Evolutionary conservation across 2,797 vertebrate species (phyloP).

Genomic region (Liparis tanakae): DNA sequence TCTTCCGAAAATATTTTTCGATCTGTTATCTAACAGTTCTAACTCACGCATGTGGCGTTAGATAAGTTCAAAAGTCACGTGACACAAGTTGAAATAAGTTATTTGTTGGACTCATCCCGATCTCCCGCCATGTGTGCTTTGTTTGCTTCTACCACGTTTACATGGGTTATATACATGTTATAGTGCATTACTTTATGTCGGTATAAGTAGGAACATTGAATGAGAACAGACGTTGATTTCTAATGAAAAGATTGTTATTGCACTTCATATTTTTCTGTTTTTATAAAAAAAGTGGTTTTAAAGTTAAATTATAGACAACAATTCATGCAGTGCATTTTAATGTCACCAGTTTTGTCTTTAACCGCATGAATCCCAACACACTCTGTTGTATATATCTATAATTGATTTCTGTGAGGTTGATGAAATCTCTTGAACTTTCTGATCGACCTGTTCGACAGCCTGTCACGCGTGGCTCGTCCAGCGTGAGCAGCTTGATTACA

Average conservation of each 20-base stretch:
- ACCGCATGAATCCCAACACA: not conserved
- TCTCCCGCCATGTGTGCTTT: not conserved
- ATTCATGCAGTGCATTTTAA: conserved; percentile 4
- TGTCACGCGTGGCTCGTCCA: conserved; percentile 8
- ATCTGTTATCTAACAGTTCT: not conserved
- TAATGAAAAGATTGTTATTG: not conserved
- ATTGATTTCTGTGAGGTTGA: conserved; percentile 4
- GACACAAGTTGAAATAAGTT: too few relatives aligned
- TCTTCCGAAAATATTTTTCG: not conserved
- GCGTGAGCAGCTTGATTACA: conserved; percentile 54
- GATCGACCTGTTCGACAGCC: conserved; percentile 7
- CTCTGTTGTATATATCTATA: too few relatives aligned
- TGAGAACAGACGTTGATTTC: not conserved
- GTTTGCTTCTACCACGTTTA: not conserved
- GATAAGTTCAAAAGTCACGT: not conserved
- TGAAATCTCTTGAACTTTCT: conserved; percentile 6
- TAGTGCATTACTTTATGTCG: not conserved
- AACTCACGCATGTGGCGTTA: not conserved
- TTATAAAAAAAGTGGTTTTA: not conserved
- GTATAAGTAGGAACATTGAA: not conserved
- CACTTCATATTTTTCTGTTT: not conserved
- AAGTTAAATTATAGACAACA: not conserved
- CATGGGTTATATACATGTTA: not conserved
- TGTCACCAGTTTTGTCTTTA: not conserved
- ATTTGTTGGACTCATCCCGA: not conserved